Conservation (phyloP, 2,888 invertebrate genomes). For the Flexamia atlantica region DNA sequence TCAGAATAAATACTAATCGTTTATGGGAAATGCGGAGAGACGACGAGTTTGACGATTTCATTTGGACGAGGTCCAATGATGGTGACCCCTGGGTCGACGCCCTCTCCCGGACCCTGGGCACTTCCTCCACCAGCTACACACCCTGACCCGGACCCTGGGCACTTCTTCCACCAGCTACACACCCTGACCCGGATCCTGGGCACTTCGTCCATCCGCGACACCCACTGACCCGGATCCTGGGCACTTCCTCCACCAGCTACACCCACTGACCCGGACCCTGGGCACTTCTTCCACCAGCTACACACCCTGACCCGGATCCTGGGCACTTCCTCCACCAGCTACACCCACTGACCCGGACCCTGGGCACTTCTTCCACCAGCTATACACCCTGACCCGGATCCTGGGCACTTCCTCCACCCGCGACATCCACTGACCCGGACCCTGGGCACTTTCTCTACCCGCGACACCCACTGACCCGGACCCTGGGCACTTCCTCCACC, state of each 20-base stretch:
- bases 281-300: not conserved
- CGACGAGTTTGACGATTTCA: slow-evolving; percentile 56
- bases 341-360: not conserved
- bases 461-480: not conserved
- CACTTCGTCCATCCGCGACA: not conserved
- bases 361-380: not conserved
- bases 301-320: not conserved
- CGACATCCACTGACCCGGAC: not conserved
- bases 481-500: too few species aligned
- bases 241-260: too few species aligned
- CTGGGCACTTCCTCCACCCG: too few species aligned
- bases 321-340: too few species aligned
- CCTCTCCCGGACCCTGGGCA: not conserved
- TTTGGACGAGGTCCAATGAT: slow-evolving; percentile 53
- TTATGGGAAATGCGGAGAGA: slow-evolving; percentile 42
- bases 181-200: not conserved
- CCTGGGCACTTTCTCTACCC: not conserved
- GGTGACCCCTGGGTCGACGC: slow-evolving; percentile 40
- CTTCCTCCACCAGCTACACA: too few species aligned
- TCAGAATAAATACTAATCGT: slow-evolving; percentile 51
- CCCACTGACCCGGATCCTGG: not conserved
- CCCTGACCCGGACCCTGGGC: slow-evolving; percentile 12
- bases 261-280: not conserved
- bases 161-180: too few species aligned
- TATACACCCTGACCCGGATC: not conserved